phyloP scores from a whole-genome alignment of 2,113 vertebrate genomes.

The Rana temporaria region DNA sequence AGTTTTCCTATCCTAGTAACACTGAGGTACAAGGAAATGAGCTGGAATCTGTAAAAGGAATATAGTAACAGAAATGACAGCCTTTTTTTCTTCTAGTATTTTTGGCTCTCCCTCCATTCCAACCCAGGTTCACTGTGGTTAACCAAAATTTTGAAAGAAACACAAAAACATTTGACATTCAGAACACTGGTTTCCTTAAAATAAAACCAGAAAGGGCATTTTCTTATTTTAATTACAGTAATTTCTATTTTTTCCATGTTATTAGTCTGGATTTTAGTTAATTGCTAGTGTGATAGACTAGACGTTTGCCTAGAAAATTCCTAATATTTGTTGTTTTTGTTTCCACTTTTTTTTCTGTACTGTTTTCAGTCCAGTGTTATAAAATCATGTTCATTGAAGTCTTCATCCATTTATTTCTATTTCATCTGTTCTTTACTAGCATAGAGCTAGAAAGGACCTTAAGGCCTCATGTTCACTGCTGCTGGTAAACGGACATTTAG shows the following conservation, averaged over 20 bases:
- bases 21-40: conserved; percentile 61
- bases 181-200: conserved; percentile 47
- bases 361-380: too few species aligned
- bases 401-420: not conserved
- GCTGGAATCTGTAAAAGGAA: conserved; percentile 60
- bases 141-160: conserved; percentile 47
- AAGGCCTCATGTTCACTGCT: too few species aligned
- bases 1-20: conserved; percentile 65
- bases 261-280: conserved; percentile 17
- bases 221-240: conserved; percentile 45
- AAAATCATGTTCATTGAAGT: not conserved
- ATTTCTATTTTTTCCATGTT: conserved; percentile 48
- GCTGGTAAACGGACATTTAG: too few species aligned
- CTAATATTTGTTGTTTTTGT: too few species aligned
- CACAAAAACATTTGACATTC: conserved; percentile 37
- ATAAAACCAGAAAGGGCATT: conserved; percentile 44
- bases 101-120: conserved; percentile 35
- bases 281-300: conserved; percentile 35
- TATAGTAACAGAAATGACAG: conserved; percentile 49
- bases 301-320: not conserved
- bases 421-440: not conserved
- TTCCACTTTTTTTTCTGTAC: too few species aligned
- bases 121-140: conserved; percentile 48
- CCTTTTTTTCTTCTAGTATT: conserved; percentile 39
- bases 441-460: too few species aligned